Conservation (phyloP, 2,113 vertebrate species). For the Rissa tridactyla region DNA sequence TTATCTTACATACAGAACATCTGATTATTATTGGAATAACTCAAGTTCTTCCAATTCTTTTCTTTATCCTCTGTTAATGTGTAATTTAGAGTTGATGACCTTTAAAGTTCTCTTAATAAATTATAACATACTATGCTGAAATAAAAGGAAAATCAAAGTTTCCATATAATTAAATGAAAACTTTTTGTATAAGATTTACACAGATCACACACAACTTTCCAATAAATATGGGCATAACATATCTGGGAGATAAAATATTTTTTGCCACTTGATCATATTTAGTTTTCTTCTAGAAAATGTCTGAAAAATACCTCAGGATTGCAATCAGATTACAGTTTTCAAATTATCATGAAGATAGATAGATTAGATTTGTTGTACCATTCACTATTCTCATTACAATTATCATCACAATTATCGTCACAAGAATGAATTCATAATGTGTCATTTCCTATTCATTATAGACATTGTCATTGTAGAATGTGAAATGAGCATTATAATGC, state of each 20-base stretch:
- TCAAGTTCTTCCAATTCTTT: neutral
- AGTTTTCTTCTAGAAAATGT: neutral
- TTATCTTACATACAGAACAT: neutral
- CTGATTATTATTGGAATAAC: constrained; percentile 10
- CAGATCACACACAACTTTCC: neutral
- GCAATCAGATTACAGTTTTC: constrained; percentile 29
- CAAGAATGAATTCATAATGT: constrained; percentile 61
- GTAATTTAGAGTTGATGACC: neutral
- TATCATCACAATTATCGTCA: constrained; percentile 68
- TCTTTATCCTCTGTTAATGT: neutral
- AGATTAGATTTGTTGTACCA: constrained; percentile 63
- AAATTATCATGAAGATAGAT: constrained; percentile 60
- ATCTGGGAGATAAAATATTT: neutral
- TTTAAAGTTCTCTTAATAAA: neutral
- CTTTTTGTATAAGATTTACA: neutral
- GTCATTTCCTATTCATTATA: constrained; percentile 65
- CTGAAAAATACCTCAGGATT: constrained; percentile 11
- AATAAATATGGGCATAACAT: neutral
- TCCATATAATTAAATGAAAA: neutral
- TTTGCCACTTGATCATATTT: neutral
- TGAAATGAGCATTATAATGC: constrained; percentile 22
- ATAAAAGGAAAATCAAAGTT: neutral
- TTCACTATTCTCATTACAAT: constrained; percentile 61
- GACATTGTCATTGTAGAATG: constrained; percentile 27
- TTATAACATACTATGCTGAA: neutral